Evolutionary conservation across 2,113 vertebrate species (phyloP).

Genomic region (Vulpes vulpes): DNA sequence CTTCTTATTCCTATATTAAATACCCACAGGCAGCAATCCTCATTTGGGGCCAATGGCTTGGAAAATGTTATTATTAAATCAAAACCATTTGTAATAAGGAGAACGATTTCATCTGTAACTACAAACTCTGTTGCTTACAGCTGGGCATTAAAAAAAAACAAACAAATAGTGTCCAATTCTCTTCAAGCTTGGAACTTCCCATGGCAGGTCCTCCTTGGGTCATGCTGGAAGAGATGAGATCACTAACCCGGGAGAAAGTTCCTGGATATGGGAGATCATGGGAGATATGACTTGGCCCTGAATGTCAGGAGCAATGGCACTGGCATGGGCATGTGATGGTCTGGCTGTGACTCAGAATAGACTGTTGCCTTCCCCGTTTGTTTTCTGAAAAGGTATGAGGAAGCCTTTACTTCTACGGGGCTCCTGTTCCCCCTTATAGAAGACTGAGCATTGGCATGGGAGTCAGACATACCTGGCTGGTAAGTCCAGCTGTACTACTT

Average conservation of each 20-base stretch:
- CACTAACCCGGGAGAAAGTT: neutral
- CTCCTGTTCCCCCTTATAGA: neutral
- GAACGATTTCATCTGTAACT: slow-evolving; percentile 81
- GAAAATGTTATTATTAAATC: slow-evolving; percentile 90
- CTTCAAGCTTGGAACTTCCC: neutral
- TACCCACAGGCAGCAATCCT: slow-evolving; percentile 83
- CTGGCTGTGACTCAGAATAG: neutral
- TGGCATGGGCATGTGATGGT: no score
- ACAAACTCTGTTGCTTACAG: slow-evolving; percentile 80
- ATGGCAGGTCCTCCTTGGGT: neutral
- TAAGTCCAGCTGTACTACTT: neutral
- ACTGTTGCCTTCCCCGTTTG: neutral
- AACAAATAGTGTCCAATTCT: slow-evolving; percentile 59
- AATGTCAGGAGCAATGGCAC: neutral
- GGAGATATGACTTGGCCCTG: neutral
- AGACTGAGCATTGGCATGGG: neutral
- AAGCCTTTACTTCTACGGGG: neutral
- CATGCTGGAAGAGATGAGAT: neutral
- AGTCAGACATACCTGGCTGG: neutral
- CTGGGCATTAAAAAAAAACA: slow-evolving; percentile 78
- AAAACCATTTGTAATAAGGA: slow-evolving; percentile 85
- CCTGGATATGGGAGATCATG: neutral
- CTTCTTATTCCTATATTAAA: slow-evolving; percentile 84
- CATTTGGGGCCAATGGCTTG: slow-evolving; percentile 85
- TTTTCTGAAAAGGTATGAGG: neutral